Evolutionary conservation across 1,140 invertebrate genomes (phyloP), one percentile per base, ranked within the genome.

Genomic region (Kradibia gibbosae): DNA sequence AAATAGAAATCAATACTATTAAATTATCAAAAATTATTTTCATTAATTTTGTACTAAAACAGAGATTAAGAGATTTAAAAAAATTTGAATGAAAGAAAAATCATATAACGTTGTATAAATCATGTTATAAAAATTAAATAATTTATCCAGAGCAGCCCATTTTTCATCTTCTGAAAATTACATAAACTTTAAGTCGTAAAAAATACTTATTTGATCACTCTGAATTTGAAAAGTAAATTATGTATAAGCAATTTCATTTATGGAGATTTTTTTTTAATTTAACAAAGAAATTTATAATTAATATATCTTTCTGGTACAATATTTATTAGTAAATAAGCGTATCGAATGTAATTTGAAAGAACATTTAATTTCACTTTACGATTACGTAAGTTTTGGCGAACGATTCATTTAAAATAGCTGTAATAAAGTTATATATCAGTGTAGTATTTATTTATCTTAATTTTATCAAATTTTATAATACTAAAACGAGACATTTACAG

Each of bases 261-360:
- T 22, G 31, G 62, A 28, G 11, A n/a, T 60, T 45, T 62, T 25
- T 4, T 76, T 42, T 42, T 45, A 34, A 75, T 75, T 76, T 17
- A 3, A 39, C n/a, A 10, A n/a, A 39, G 62, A 67, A 55, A 79
- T 79, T 45, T 71, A 1, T n/a, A 53, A 70, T 1, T 39, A 57
- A 71, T 42, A 55, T 57, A 79, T 71, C 20, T 15, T 71, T 45
- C 53, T 72, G 8, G 4, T 42, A 55, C 10, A 71, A 22, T 72
- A 57, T 34, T 34, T 25, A 60, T 45, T 20, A 25, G 25, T 48
- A 72, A 79, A 39, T 60, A 36, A 72, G 50, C 53, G 22, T 72
- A 72, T 57, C 28, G 67, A 72, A 72, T 39, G 67, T 79, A 79
- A 79, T 79, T 79, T 50, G 57, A 79, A 57, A 34, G 39, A 79